Conservation (phyloP, 35 echinoderm and acorn worm species). For the Chiridota heheva region DNA sequence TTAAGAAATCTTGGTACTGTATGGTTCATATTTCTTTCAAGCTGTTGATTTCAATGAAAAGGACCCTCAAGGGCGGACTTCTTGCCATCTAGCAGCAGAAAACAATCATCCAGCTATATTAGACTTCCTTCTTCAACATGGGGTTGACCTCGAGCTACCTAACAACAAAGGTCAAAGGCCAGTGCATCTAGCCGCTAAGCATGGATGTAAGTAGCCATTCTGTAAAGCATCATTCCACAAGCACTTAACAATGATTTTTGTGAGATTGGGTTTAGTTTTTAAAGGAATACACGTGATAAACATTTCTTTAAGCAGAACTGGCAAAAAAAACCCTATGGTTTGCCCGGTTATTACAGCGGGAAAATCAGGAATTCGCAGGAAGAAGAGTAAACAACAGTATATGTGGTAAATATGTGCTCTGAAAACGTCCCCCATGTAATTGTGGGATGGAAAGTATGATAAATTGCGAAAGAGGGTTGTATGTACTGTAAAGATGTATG, state of each 20-base stretch:
- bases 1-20: too few relatives aligned
- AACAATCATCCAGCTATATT: conserved; percentile 83
- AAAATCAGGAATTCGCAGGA: too few relatives aligned
- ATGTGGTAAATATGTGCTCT: too few relatives aligned
- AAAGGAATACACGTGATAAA: not conserved
- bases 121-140: conserved; percentile 55
- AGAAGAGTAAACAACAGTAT: too few relatives aligned
- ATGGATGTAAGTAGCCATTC: conserved; percentile 68
- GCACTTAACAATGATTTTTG: not conserved
- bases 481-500: too few relatives aligned
- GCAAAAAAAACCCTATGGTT: not conserved
- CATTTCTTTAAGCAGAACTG: not conserved
- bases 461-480: too few relatives aligned
- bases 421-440: too few relatives aligned
- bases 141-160: conserved; percentile 72
- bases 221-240: not conserved
- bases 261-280: not conserved
- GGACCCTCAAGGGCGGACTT: conserved; percentile 61
- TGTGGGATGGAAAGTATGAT: too few relatives aligned
- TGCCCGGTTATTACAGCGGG: not conserved
- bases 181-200: conserved; percentile 75
- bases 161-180: conserved; percentile 70
- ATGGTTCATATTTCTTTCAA: conserved; percentile 28
- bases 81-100: conserved; percentile 73
- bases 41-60: conserved; percentile 69